These are phyloP conservation scores for Argynnis bischoffii DNA, from an alignment of 2,888 invertebrate species.

Conservation along the genomic window DNA sequence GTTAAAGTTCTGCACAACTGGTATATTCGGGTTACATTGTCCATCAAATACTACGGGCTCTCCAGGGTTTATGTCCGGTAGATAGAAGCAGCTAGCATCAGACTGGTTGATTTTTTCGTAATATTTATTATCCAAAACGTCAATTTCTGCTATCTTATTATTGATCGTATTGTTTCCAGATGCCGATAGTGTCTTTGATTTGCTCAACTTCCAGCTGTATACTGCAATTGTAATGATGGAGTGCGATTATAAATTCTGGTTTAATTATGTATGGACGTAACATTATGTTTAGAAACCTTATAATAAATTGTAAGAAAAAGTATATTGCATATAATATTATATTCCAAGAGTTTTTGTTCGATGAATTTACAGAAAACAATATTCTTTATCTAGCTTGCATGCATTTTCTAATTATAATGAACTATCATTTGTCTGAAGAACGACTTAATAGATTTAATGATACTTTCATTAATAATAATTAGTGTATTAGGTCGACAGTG, in stretches of 20 bases:
- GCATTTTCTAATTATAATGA: no score
- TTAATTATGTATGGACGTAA: no score
- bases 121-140: conserved; percentile 56
- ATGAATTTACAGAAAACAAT: neutral
- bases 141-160: conserved; percentile 46
- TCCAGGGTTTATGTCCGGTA: conserved; percentile 57
- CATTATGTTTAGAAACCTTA: neutral
- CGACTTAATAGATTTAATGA: no score
- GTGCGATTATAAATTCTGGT: no score
- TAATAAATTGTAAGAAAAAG: neutral
- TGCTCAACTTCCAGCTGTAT: conserved; percentile 72
- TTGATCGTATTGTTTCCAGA: conserved; percentile 49
- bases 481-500: no score
- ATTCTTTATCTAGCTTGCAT: neutral
- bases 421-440: no score
- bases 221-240: conserved; percentile 49
- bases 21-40: conserved; percentile 59
- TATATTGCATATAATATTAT: no score
- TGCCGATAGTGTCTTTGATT: conserved; percentile 47
- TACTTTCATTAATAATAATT: no score
- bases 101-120: conserved; percentile 56
- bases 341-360: neutral
- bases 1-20: conserved; percentile 56
- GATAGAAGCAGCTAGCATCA: conserved; percentile 60
- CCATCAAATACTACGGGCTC: conserved; percentile 60